Base-by-base conservation (phyloP, 2,113 vertebrate genomes). In the Galeopterus variegatus region DNA sequence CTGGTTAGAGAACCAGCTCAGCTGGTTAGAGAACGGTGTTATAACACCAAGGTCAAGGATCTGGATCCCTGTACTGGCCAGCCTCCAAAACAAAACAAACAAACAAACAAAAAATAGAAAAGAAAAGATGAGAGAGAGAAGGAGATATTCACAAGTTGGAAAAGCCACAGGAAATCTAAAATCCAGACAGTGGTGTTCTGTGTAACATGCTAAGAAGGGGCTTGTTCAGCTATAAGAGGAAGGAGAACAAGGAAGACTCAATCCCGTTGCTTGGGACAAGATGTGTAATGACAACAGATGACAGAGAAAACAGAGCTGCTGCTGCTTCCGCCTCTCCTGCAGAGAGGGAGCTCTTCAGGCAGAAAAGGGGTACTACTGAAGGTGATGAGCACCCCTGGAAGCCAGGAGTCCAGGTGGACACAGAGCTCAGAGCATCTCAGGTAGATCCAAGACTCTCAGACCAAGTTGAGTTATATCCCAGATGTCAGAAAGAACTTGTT, bases 331-430 rank as follows among this genome's bases (percentile, higher is more conserved):
- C 36, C 69, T 67, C 50, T 28, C 56, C 3, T 0, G 4, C 21
- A 75, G 52, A 65, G 33, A 85, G 62, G 54, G 92, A 89, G 69
- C 48, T 75, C 45, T 64, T 76, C 24, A 4, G 41, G 19, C 54
- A 36, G 41, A 31, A 36, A 50, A 26, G 19, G 11, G 48, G 18
- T 14, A 8, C 72, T 72, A 1, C 1, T 23, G 11, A 36, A 23
- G 36, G 8, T 1, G 0, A 11, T 8, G 31, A 81, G 48, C 23
- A 6, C 2, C 7, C 9, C 24, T 5, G 0, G 86, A 60, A 64
- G 28, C 31, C 41, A 23, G 41, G 69, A 52, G 58, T 31, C 80
- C 18, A 52, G 26, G n/a, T 67, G 48, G 26, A 21, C 28, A 41
- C 17, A 19, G 48, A 33, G 14, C 26, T 41, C 48, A 0, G 1